Evolutionary conservation across 2,888 invertebrate species (phyloP).

Genomic region (Acleris holmiana): DNA sequence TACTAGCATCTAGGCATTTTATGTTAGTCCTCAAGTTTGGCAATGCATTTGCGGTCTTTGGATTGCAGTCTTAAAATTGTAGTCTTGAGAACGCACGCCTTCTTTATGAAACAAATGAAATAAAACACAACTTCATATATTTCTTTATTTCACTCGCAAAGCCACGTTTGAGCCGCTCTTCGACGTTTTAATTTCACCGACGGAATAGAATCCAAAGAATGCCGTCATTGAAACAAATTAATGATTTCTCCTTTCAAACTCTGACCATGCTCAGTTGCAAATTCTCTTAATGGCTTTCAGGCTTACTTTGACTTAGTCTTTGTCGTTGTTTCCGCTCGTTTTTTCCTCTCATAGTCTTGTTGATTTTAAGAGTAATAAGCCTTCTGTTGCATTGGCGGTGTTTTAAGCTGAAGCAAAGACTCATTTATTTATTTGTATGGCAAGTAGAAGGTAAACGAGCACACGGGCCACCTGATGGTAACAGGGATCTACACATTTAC

Average conservation of each 20-base stretch:
- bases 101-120: too few relatives aligned
- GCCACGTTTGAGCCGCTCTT: not conserved
- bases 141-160: not conserved
- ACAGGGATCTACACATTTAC: too few relatives aligned
- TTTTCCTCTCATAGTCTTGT: not conserved
- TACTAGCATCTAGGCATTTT: too few relatives aligned
- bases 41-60: too few relatives aligned
- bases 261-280: constrained; percentile 16
- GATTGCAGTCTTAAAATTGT: too few relatives aligned
- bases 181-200: constrained; percentile 22
- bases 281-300: constrained; percentile 27
- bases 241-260: constrained; percentile 20
- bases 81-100: too few relatives aligned
- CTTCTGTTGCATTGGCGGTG: too few relatives aligned
- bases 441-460: too few relatives aligned
- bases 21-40: too few relatives aligned
- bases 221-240: constrained; percentile 30
- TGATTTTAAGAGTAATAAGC: not conserved
- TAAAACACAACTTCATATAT: not conserved
- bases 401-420: too few relatives aligned
- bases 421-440: too few relatives aligned
- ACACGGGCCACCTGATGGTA: too few relatives aligned
- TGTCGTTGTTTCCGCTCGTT: constrained; percentile 3
- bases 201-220: constrained; percentile 24
- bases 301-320: constrained; percentile 14